These are phyloP conservation scores for Danio choprae DNA, from an alignment of 2,797 vertebrate genomes.

Conservation along the genomic window DNA sequence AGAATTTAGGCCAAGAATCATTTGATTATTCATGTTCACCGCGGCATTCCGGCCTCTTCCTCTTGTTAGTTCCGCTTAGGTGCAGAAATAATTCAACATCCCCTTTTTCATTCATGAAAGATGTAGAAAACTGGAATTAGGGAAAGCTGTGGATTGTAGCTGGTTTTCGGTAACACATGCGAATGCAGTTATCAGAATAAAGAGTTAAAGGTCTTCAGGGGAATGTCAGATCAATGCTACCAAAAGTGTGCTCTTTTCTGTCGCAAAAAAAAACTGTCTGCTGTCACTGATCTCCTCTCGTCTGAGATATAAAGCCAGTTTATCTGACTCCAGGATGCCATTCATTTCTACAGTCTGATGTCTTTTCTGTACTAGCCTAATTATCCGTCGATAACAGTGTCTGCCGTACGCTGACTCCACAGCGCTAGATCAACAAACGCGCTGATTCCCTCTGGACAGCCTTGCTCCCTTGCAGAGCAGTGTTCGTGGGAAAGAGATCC, in stretches of 20 bases:
- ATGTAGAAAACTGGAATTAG: constrained; percentile 47
- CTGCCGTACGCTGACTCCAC: constrained; percentile 42
- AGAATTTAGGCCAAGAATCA: constrained; percentile 51
- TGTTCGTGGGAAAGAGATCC: constrained; percentile 56
- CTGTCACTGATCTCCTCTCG: constrained; percentile 20
- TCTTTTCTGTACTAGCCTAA: constrained; percentile 35
- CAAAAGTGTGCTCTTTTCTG: constrained; percentile 23
- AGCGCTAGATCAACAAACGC: constrained; percentile 42
- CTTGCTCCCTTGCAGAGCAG: constrained; percentile 33
- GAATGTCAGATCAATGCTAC: constrained; percentile 16
- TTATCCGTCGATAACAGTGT: constrained; percentile 28
- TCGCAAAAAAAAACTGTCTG: constrained; percentile 11
- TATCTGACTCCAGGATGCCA: constrained; percentile 23
- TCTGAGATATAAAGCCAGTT: constrained; percentile 31
- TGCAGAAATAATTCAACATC: constrained; percentile 59
- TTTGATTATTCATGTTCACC: constrained; percentile 61
- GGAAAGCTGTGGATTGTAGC: constrained; percentile 24
- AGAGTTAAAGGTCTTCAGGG: constrained; percentile 30
- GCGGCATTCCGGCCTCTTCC: constrained; percentile 54
- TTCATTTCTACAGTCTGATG: constrained; percentile 17
- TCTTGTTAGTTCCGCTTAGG: constrained; percentile 62
- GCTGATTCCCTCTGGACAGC: constrained; percentile 26
- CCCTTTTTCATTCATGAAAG: constrained; percentile 59
- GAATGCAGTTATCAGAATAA: constrained; percentile 15
- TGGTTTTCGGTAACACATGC: constrained; percentile 12